Conservation (phyloP, 2,888 invertebrate genomes). For the Lucinisca nassula region DNA sequence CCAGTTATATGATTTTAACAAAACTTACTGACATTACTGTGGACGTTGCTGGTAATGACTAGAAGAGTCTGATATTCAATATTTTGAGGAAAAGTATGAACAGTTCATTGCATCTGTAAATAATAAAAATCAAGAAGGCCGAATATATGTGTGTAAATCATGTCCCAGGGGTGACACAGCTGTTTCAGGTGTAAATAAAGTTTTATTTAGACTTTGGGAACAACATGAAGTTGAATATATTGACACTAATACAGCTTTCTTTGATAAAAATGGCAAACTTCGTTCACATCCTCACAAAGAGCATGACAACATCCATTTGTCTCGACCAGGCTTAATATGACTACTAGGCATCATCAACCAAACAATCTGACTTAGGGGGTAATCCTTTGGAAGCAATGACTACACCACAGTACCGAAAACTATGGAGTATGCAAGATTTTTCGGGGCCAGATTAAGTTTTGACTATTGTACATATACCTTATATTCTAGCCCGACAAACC, state of each 20-base stretch:
- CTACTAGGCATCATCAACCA: slow-evolving; percentile 15
- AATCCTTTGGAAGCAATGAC: too few relatives aligned
- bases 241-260: not conserved
- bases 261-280: not conserved
- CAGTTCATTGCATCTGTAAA: not conserved
- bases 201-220: not conserved
- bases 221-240: not conserved
- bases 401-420: too few relatives aligned
- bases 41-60: slow-evolving; percentile 8
- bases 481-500: too few relatives aligned
- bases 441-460: too few relatives aligned
- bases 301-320: not conserved
- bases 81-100: slow-evolving; percentile 12
- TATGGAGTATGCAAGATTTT: too few relatives aligned
- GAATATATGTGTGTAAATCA: not conserved
- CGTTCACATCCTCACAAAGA: not conserved
- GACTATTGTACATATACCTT: not conserved
- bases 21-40: not conserved
- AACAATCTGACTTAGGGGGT: not conserved
- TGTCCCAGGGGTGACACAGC: slow-evolving; percentile 13
- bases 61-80: not conserved
- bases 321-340: not conserved
- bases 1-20: not conserved
- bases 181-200: not conserved
- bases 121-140: not conserved